A percentile compares a stretch with the other conserved stretches of the same genome.
Conservation (phyloP, 2,888 invertebrate species). For the Calliphora vomitoria region DNA sequence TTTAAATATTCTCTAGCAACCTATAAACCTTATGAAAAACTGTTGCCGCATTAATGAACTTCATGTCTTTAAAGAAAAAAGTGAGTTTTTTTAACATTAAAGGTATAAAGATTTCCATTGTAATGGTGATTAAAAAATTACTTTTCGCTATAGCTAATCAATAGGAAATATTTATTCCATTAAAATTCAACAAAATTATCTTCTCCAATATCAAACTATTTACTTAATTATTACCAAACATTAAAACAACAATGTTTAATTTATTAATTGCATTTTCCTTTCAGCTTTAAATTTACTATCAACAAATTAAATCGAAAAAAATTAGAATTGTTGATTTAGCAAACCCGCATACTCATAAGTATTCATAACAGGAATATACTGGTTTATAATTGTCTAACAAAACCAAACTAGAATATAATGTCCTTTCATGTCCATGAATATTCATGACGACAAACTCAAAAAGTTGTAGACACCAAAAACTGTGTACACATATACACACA, state of each 20-base stretch:
- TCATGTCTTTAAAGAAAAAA: no score
- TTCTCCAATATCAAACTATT: no score
- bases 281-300: not conserved
- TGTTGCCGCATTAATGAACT: no score
- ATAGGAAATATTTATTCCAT: no score
- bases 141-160: no score
- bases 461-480: not conserved
- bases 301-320: not conserved
- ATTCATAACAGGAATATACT: constrained; percentile 48
- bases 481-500: not conserved
- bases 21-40: no score
- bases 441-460: constrained; percentile 78
- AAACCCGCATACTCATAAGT: constrained; percentile 21
- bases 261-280: constrained; percentile 7
- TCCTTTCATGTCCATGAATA: constrained; percentile 83
- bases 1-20: no score
- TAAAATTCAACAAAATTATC: no score
- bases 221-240: no score
- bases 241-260: not conserved
- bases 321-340: not conserved
- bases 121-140: no score
- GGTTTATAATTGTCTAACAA: constrained; percentile 43
- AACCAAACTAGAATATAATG: constrained; percentile 62
- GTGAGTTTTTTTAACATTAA: no score
- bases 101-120: no score